Base-by-base conservation (phyloP, 2,888 invertebrate species). In the Rhamphomyia laevipes region DNA sequence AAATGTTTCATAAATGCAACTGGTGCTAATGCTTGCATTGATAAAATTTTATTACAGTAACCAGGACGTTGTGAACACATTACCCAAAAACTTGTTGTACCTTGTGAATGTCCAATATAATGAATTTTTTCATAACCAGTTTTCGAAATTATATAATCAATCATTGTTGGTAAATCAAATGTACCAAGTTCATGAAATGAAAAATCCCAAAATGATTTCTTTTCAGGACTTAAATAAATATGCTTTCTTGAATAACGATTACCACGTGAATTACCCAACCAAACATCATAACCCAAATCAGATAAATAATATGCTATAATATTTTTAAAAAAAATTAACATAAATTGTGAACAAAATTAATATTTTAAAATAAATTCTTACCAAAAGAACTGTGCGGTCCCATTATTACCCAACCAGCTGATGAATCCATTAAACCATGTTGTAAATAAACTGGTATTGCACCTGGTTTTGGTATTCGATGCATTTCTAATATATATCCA, bases 401-500 rank as follows among this genome's bases (percentile, higher is more conserved):
- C 69, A 83, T 80, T 42, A 85, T 67, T 13, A 91, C 73, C 77
- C 81, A 91, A 58, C 83, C 81, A 16, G 82, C 78, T 0, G 88
- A 83, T 30, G 82, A 82, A 45, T 78, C 80, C 23, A 87, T 67
- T 3, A 92, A 68, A 1, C 91, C 86, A 57, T 84, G 85, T 70
- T 82, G 77, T 43, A 85, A 52, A 45, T 84, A 75, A 1, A 80
- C 76, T 2, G 77, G 73, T 1, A 77, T 77, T 51, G 71, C 76
- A 13, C 69, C 71, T n/a, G 63, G 55, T n/a, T 68, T 65, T 9
- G 72, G 71, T 44, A 91, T 82, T 50, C 90, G 76, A 61, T 89
- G 86, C 67, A 90, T 62, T 51, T 77, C 74, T 56, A 92, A 71
- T 23, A 86, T 77, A 63, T 87, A 91, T 2, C 86, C 86, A 72